These are phyloP conservation scores for Carcharodon carcharias DNA, from an alignment of 2,797 vertebrate genomes.

Conservation along the genomic window DNA sequence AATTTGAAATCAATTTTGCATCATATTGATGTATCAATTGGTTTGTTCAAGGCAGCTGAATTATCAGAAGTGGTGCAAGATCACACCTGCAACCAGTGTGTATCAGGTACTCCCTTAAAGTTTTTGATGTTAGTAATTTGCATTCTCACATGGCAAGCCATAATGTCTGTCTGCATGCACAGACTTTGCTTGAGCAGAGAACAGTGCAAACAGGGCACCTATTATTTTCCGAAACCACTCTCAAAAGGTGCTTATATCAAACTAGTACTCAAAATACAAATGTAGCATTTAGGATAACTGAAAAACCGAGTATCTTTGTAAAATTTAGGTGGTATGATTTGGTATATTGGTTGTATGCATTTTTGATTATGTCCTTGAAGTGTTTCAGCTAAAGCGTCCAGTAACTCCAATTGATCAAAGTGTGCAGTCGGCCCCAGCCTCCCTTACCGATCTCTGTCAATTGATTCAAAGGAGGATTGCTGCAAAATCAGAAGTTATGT, in stretches of 20 bases:
- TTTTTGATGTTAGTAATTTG: not conserved
- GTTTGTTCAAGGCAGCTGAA: not conserved
- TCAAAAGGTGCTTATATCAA: not conserved
- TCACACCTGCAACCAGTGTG: not conserved
- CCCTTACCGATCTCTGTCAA: conserved; percentile 43
- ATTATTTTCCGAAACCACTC: not conserved
- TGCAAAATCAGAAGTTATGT: conserved; percentile 34
- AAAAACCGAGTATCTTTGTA: not conserved
- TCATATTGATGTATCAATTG: not conserved
- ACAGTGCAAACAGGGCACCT: not conserved
- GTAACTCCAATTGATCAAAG: conserved; percentile 36
- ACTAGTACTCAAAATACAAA: not conserved
- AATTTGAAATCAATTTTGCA: not conserved
- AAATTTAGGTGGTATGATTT: not conserved
- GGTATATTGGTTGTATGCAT: not conserved
- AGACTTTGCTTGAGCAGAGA: not conserved
- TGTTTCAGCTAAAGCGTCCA: conserved; percentile 32
- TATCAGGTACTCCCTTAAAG: not conserved
- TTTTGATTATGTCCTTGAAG: conserved; percentile 39
- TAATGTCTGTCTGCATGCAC: not conserved
- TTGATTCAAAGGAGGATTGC: conserved; percentile 43
- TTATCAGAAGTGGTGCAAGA: not conserved
- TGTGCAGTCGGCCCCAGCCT: conserved; percentile 38
- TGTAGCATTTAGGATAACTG: not conserved
- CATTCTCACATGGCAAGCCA: not conserved